phyloP scores from a whole-genome alignment of 2,888 invertebrate genomes.

The Volucella inflata region DNA sequence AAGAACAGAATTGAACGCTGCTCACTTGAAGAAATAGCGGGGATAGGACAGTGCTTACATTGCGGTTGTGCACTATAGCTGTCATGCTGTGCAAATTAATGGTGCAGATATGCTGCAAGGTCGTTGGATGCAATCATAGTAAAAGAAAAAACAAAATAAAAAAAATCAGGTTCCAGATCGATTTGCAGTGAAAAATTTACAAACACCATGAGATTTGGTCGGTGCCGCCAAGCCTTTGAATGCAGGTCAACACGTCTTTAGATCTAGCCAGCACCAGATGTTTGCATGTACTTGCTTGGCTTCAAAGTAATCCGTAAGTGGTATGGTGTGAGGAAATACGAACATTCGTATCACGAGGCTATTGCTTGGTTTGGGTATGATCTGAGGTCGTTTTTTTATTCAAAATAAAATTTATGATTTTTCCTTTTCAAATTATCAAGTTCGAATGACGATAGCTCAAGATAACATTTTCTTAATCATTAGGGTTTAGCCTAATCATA shows the following conservation, averaged over 20 bases:
- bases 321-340: conserved; percentile 14
- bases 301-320: not conserved
- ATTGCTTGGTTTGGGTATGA: conserved; percentile 25
- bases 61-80: conserved; percentile 40
- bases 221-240: conserved; percentile 29
- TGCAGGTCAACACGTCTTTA: conserved; percentile 50
- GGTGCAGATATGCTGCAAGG: conserved; percentile 57
- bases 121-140: conserved; percentile 20
- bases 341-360: not conserved
- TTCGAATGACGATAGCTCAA: no score
- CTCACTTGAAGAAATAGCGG: not conserved
- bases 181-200: conserved; percentile 5
- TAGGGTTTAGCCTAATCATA: no score
- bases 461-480: no score
- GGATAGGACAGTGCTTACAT: not conserved
- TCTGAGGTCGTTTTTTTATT: not conserved
- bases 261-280: conserved; percentile 37
- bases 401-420: no score
- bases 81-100: conserved; percentile 53
- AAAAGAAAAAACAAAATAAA: conserved; percentile 2
- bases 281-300: not conserved
- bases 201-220: conserved; percentile 9
- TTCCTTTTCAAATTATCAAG: no score
- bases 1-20: conserved; percentile 32
- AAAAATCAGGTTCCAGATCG: conserved; percentile 12